A percentile compares a stretch with the other conserved stretches of the same genome.
Evolutionary conservation across 2,888 invertebrate species (phyloP).

Genomic region (Ennomos erosarius): DNA sequence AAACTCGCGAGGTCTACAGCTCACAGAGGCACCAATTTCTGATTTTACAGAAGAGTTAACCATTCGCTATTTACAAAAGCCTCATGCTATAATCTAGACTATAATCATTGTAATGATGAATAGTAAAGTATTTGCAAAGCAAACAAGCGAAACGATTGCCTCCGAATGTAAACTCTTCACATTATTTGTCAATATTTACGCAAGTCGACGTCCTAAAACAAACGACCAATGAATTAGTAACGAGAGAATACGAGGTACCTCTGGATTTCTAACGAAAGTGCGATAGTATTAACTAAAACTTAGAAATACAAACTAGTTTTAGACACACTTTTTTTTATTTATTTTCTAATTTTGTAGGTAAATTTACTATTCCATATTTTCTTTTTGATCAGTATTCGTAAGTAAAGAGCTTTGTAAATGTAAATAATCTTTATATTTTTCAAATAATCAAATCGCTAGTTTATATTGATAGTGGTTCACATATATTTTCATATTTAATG

Average conservation of each 20-base stretch:
- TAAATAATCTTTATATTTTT: conserved; percentile 74
- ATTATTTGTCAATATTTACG: too few species aligned
- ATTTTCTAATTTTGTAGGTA: conserved; percentile 28
- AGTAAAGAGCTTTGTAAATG: conserved; percentile 64
- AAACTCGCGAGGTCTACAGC: too few species aligned
- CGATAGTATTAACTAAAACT: conserved; percentile 60
- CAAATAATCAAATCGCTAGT: conserved; percentile 44
- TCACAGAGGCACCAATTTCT: too few species aligned
- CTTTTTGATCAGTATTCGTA: conserved; percentile 70
- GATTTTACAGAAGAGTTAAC: too few species aligned
- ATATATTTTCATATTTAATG: conserved; percentile 73
- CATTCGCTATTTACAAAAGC: too few species aligned
- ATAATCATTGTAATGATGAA: too few species aligned
- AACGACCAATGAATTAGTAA: neutral
- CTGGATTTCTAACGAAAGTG: conserved; percentile 42
- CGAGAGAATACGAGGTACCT: conserved; percentile 6
- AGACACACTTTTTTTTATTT: conserved; percentile 29
- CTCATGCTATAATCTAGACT: too few species aligned
- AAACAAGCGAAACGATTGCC: too few species aligned
- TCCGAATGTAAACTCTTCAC: too few species aligned
- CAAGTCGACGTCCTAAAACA: neutral
- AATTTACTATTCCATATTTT: conserved; percentile 53
- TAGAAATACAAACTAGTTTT: conserved; percentile 37
- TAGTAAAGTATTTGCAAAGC: too few species aligned
- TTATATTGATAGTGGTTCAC: conserved; percentile 36